Base-by-base conservation (phyloP, 1,140 invertebrate genomes). In the Calephelis virginiensis region DNA sequence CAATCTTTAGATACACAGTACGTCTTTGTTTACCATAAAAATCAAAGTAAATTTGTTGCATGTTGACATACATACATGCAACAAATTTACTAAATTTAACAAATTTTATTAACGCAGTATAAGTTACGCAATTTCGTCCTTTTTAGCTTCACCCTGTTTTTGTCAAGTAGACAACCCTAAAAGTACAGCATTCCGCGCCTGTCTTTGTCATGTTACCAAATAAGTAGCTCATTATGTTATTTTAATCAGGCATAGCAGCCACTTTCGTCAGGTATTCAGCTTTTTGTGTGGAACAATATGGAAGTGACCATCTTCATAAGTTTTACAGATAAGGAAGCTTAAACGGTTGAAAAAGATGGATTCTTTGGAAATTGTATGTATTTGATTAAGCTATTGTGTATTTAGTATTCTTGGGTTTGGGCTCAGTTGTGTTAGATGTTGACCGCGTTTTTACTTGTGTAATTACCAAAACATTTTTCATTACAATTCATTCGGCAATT, bases 161-260 rank as follows among this genome's bases (percentile, higher is more conserved):
- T 14, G 9, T 9, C 14, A 9, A 14, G 49, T 5, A 5, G 50
- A 17, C 50, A 53, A 11, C 50, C 50, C 50, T 53, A 28, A 28
- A 43, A 53, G 9, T 28, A 68, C 67, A 66, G 69, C 82, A 86
- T 86, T 86, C 83, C 82, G 63, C 47, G 61, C 68, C 69, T 68
- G 67, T 71, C 75, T 82, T 83, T 89, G 84, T 89, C 78, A 85
- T 86, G 84, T 81, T 82, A 86, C 78, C 80, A 85, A 85, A 82
- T 81, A 83, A 72, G 74, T 73, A 50, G 67, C 73, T 82, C 76
- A 83, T 85, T 85, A 86, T 81, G 83, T 77, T 85, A 89, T 86
- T 89, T 89, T 89, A 89, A 89, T 77, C 76, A 81, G 70, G 72
- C 83, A 76, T 83, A 78, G 69, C 77, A 72, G 74, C 72, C 71